Evolutionary conservation across 1,140 invertebrate species (phyloP).

Genomic region (Dolichoris vasculosae): DNA sequence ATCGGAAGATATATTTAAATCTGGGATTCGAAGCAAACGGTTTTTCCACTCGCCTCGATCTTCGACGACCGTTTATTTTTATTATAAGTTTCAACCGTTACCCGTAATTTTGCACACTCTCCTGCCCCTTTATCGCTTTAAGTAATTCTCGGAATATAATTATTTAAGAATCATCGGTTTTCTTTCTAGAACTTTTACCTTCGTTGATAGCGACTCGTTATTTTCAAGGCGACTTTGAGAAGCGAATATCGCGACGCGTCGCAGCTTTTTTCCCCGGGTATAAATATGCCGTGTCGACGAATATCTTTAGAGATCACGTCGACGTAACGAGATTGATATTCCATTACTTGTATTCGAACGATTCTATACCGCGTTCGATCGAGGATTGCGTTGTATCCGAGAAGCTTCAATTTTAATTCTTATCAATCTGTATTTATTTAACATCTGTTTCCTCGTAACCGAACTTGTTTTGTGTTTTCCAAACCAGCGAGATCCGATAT

Average conservation of each 20-base stretch:
- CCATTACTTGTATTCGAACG: neutral
- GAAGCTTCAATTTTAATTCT: neutral
- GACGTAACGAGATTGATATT: neutral
- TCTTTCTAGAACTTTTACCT: constrained; percentile 39
- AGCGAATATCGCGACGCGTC: neutral
- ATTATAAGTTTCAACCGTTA: too few species aligned
- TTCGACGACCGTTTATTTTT: too few species aligned
- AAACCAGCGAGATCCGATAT: too few species aligned
- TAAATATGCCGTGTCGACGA: neutral
- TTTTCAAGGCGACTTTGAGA: neutral
- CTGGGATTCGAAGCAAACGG: too few species aligned
- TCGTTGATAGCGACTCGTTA: neutral
- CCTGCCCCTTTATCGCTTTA: constrained; percentile 38
- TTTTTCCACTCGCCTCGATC: too few species aligned
- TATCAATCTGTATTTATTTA: neutral
- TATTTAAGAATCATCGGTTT: constrained; percentile 23
- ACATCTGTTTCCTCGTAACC: too few species aligned
- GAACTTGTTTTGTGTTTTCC: too few species aligned
- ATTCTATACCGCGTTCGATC: neutral
- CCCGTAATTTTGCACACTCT: neutral
- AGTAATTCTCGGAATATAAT: constrained; percentile 32
- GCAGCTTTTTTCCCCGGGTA: neutral
- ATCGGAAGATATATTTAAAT: neutral
- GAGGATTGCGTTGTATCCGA: too few species aligned
- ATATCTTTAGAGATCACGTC: neutral